phyloP scores from a whole-genome alignment of 2,113 vertebrate genomes.

The Indri indri region DNA sequence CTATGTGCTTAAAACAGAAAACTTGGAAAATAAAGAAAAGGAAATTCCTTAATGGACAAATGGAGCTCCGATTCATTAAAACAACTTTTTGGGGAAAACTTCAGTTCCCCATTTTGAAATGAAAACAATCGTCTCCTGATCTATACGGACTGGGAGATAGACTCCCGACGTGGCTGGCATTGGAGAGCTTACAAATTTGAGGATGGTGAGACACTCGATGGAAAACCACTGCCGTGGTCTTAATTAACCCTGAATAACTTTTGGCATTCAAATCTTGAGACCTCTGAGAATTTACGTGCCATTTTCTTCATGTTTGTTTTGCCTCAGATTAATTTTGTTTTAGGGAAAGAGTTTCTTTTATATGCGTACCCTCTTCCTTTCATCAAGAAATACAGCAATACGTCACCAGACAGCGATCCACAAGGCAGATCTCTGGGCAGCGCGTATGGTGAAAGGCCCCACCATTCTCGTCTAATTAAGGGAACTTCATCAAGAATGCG shows the following conservation, averaged over 20 bases:
- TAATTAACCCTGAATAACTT: neutral
- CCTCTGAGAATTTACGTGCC: neutral
- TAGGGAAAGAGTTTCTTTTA: neutral
- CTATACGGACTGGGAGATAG: neutral
- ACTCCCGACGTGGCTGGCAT: neutral
- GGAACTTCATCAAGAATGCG: constrained; percentile 75
- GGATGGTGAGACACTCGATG: neutral
- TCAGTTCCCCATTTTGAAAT: neutral
- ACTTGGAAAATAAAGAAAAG: neutral
- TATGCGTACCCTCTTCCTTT: neutral
- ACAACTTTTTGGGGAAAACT: neutral
- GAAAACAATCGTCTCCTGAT: neutral
- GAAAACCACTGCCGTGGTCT: neutral
- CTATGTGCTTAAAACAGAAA: neutral
- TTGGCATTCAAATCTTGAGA: neutral
- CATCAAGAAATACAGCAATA: neutral
- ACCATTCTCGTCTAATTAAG: constrained; percentile 78
- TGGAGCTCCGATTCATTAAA: neutral
- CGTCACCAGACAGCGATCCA: neutral
- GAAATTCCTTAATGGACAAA: neutral
- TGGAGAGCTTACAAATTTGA: neutral
- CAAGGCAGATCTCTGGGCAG: neutral
- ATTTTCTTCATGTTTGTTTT: neutral
- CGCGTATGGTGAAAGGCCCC: constrained; percentile 59
- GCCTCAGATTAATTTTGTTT: neutral